Base-by-base conservation (phyloP, 2,888 invertebrate genomes). In the Hirtodrosophila trivittata region DNA sequence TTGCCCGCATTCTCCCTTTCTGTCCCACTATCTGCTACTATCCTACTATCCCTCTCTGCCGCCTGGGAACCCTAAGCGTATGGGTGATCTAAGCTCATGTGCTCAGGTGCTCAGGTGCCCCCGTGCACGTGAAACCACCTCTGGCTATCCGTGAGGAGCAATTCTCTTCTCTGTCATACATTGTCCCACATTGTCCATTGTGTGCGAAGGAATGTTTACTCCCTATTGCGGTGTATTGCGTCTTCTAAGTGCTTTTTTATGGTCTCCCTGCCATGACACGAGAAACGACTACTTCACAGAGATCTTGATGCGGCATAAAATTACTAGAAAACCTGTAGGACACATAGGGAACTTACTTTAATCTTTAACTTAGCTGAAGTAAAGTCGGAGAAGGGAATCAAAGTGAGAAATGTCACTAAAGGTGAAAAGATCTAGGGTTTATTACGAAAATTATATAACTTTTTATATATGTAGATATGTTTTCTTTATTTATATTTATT, bases 231-330 rank as follows among this genome's bases (percentile, higher is more conserved):
- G 28, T 28, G 7, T 28, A n/a, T 28, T 9, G 28, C n/a, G 7
- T 28, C 28, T 28, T 50, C 55, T 70, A 62, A 69, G 55, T 69
- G 70, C 37, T 69, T 51, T 69, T 69, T 74, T 69, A 69, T 75
- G 70, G 55, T 10, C 70, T 69, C 70, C 35, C 18, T 21, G 18
- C 21, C 35, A 32, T 41, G 60, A 43, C 25, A 26, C 28, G 21
- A 35, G 72, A 39, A 39, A 32, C 38, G 25, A 39, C 33, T 57
- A 18, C 32, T 47, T 28, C 18, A n/a, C 28, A n/a, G 28, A 46
- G 46, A 13, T 42, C 37, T 43, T 41, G 45, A 54, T 51, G 67
- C 45, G 39, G 25, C 37, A 52, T 26, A 32, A 25, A 13, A 37
- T 16, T 8, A 14, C 42, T 26, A 16, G n/a, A 43, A 21, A 28